Conservation (phyloP, 1,140 invertebrate genomes). For the Zaprionus davidi region DNA sequence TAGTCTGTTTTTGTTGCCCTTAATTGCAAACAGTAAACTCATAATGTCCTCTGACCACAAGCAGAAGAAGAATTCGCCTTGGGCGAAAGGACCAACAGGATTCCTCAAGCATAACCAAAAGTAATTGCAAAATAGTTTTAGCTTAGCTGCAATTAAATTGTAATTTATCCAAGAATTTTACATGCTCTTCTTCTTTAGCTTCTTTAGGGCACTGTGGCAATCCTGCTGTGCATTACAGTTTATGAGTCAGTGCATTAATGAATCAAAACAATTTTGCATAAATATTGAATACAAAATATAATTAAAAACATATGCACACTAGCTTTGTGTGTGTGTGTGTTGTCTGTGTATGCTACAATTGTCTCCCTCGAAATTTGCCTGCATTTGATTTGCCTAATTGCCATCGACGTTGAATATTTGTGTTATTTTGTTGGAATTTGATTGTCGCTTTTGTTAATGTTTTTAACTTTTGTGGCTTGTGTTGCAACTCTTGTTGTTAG, state of each 20-base stretch:
- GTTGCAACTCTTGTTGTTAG: no score
- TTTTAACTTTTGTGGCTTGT: no score
- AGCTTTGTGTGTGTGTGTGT: not conserved
- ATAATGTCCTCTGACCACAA: no score
- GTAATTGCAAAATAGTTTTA: conserved; percentile 61
- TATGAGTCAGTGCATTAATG: conserved; percentile 32
- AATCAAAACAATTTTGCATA: conserved; percentile 46
- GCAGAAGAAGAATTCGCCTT: no score
- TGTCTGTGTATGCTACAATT: not conserved
- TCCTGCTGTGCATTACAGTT: conserved; percentile 12
- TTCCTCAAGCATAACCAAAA: conserved; percentile 48
- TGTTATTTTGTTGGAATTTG: not conserved
- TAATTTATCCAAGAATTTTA: conserved; percentile 69
- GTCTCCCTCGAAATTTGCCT: no score
- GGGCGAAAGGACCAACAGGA: not conserved
- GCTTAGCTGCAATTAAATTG: conserved; percentile 46
- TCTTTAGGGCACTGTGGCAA: conserved; percentile 5
- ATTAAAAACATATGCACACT: conserved; percentile 31
- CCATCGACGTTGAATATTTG: not conserved
- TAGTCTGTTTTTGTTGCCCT: no score
- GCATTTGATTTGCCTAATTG: not conserved
- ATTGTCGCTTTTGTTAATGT: not conserved
- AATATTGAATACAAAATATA: conserved; percentile 50
- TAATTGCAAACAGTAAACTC: no score
- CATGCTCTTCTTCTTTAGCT: not conserved